phyloP scores from a whole-genome alignment of 35 echinoderm and acorn worm species.

The Chiridota heheva region DNA sequence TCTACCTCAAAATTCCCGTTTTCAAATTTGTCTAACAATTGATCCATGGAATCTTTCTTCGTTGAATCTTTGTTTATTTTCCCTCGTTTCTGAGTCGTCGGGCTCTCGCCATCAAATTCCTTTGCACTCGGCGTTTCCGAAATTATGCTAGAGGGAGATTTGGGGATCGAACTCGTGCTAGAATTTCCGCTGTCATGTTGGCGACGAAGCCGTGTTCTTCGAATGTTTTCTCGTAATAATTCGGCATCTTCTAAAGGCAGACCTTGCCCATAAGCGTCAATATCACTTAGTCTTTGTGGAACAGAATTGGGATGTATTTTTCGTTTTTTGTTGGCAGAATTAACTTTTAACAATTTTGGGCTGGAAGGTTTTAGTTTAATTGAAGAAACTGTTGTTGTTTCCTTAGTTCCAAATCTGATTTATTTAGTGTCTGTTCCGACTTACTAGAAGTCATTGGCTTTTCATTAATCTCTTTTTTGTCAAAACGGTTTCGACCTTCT shows the following conservation, averaged over 20 bases:
- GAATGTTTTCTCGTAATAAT: conserved; percentile 45
- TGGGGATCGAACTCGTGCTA: conserved; percentile 13
- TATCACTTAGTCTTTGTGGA: conserved; percentile 52
- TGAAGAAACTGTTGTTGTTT: conserved; percentile 3
- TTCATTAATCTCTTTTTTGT: not conserved
- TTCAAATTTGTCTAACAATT: too few relatives aligned
- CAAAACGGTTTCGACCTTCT: not conserved
- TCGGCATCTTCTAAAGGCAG: conserved; percentile 43
- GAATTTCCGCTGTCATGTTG: conserved; percentile 20
- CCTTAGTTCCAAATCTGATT: not conserved
- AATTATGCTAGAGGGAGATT: too few relatives aligned
- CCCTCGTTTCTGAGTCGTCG: too few relatives aligned
- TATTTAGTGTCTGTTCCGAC: conserved; percentile 4
- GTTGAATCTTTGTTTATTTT: too few relatives aligned
- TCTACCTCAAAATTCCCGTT: too few relatives aligned
- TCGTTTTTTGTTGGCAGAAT: conserved; percentile 7
- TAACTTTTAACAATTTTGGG: conserved; percentile 15
- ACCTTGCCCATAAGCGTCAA: conserved; percentile 65
- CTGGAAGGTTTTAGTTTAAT: not conserved
- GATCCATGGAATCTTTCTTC: too few relatives aligned
- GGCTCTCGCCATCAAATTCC: too few relatives aligned
- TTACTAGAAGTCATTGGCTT: not conserved
- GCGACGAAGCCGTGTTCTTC: conserved; percentile 17
- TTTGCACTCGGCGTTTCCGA: too few relatives aligned
- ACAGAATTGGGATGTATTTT: conserved; percentile 59